Conservation (phyloP, 2,888 invertebrate genomes). For the Acleris emargana region DNA sequence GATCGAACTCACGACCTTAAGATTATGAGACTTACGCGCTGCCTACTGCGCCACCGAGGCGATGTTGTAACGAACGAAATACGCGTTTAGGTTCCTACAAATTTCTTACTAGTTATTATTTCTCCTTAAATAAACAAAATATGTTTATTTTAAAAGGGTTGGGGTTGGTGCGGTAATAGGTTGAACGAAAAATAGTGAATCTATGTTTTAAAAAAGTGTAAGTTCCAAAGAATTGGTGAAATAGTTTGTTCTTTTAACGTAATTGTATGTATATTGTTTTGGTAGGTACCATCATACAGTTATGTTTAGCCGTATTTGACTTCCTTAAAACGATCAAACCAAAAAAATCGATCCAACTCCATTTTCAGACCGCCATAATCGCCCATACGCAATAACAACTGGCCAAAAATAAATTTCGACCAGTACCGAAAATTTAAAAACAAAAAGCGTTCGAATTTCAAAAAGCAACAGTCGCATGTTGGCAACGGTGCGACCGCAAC, state of each 20-base stretch:
- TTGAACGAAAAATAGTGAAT: too few species aligned
- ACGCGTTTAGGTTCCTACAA: background rate
- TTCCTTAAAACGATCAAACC: background rate
- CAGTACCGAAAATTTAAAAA: constrained; percentile 33
- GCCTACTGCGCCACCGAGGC: constrained; percentile 94
- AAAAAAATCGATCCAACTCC: background rate
- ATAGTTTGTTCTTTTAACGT: too few species aligned
- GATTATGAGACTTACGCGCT: constrained; percentile 96
- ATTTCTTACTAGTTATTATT: background rate
- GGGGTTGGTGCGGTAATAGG: too few species aligned
- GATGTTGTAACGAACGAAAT: constrained; percentile 14
- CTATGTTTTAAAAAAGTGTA: too few species aligned
- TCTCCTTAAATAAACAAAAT: background rate
- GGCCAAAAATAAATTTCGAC: constrained; percentile 25
- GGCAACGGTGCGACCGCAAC: constrained; percentile 70
- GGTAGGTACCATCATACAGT: too few species aligned
- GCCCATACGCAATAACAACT: constrained; percentile 9
- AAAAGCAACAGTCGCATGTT: constrained; percentile 36
- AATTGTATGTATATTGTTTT: too few species aligned
- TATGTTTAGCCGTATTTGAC: too few species aligned
- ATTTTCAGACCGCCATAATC: background rate
- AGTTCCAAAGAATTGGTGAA: too few species aligned
- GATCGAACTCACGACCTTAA: constrained; percentile 98
- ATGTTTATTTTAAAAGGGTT: too few species aligned
- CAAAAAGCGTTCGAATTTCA: constrained; percentile 41